Conservation (phyloP, 2,797 vertebrate species). For the Rhadinocentrus ornatus region DNA sequence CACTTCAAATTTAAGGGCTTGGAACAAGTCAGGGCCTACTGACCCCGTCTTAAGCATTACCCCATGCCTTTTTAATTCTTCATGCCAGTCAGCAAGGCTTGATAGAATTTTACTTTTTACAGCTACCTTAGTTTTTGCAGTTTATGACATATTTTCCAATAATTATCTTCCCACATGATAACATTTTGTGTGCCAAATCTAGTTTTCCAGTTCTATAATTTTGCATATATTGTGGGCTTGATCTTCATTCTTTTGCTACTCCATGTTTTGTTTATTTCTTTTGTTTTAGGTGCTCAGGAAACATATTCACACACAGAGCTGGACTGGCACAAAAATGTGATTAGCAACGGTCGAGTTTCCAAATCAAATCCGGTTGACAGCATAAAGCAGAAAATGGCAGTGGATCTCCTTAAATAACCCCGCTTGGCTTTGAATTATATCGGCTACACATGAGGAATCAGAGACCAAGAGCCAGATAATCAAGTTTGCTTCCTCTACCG, state of each 20-base stretch:
- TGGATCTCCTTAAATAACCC: constrained; percentile 76
- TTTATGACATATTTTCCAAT: constrained; percentile 27
- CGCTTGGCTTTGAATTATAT: constrained; percentile 68
- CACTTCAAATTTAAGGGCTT: constrained; percentile 57
- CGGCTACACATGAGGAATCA: constrained; percentile 72
- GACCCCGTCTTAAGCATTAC: constrained; percentile 56
- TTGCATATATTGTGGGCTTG: constrained; percentile 2
- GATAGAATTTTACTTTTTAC: constrained; percentile 19
- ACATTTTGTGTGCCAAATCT: constrained; percentile 19
- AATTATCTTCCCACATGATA: constrained; percentile 19
- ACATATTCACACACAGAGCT: constrained; percentile 49
- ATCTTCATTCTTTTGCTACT: constrained; percentile 12
- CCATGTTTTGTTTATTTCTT: constrained; percentile 5
- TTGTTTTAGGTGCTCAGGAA: constrained; percentile 31
- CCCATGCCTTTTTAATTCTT: constrained; percentile 46
- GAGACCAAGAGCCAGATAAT: constrained; percentile 78
- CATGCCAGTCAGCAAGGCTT: constrained; percentile 52
- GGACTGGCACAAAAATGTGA: constrained; percentile 68
- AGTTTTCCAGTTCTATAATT: constrained; percentile 5
- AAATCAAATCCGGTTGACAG: constrained; percentile 79
- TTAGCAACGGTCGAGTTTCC: constrained; percentile 74
- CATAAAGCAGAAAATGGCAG: constrained; percentile 61
- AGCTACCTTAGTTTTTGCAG: constrained; percentile 19
- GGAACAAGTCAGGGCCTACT: constrained; percentile 50
- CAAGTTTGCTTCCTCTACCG: constrained; percentile 78